phyloP scores from a whole-genome alignment of 2,797 vertebrate species.

The Cetoscarus ocellatus region DNA sequence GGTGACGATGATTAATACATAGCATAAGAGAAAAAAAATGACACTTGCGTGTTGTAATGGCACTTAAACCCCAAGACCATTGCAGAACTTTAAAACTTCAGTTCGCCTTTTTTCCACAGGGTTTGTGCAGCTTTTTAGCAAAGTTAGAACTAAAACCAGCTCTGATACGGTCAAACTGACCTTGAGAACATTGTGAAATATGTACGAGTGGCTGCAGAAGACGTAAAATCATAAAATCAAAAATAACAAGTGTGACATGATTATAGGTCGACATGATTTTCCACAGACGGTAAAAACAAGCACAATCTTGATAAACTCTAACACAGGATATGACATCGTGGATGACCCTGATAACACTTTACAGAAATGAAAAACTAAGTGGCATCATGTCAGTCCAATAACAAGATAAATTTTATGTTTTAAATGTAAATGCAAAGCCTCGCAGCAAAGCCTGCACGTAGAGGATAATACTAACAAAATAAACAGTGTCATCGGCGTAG shows the following conservation, averaged over 20 bases:
- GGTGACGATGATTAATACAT: slow-evolving; percentile 18
- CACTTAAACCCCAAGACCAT: slow-evolving; percentile 25
- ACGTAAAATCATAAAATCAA: slow-evolving; percentile 25
- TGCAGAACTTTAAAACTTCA: background rate
- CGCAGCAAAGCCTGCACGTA: slow-evolving; percentile 21
- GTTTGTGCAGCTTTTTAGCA: slow-evolving; percentile 2
- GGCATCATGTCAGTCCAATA: slow-evolving; percentile 18
- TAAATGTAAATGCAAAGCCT: slow-evolving; percentile 21
- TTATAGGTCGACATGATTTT: slow-evolving; percentile 47
- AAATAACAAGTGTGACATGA: slow-evolving; percentile 45
- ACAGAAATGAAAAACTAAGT: slow-evolving; percentile 17
- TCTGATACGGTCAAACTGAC: background rate
- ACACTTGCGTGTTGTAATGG: slow-evolving; percentile 22
- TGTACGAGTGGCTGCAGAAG: slow-evolving; percentile 16
- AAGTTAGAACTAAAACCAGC: background rate
- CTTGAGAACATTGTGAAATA: background rate
- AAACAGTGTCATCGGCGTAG: slow-evolving; percentile 32
- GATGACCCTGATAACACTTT: slow-evolving; percentile 35
- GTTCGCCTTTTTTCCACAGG: background rate
- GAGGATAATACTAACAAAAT: slow-evolving; percentile 20
- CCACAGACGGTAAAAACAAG: slow-evolving; percentile 52
- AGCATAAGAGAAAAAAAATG: slow-evolving; percentile 19
- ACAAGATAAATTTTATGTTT: slow-evolving; percentile 19
- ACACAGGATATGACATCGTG: slow-evolving; percentile 16
- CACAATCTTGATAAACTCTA: background rate